These are phyloP conservation scores for Sarcophaga caerulescens DNA, from an alignment of 2,888 invertebrate species.

Conservation along the genomic window DNA sequence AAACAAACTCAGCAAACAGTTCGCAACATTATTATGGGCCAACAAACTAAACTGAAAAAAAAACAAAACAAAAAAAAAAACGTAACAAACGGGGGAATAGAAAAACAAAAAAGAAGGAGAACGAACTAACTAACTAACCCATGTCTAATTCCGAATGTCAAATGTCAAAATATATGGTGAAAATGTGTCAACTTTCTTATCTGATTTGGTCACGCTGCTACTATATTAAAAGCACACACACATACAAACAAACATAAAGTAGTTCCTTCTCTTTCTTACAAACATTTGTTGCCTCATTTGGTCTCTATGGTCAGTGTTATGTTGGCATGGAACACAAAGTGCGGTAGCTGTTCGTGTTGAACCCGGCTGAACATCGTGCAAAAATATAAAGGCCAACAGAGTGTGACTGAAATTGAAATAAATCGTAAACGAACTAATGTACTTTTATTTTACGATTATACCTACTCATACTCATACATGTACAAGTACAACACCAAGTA, in stretches of 20 bases:
- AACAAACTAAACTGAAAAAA: conserved; percentile 43
- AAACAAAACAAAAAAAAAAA: too few relatives aligned
- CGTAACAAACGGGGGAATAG: neutral
- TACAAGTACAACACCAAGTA: too few relatives aligned
- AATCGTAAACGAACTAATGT: conserved; percentile 14
- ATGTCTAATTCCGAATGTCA: conserved; percentile 80
- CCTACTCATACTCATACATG: too few relatives aligned
- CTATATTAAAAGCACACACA: conserved; percentile 70
- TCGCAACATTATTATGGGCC: conserved; percentile 45
- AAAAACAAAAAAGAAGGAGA: neutral
- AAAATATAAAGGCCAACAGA: conserved; percentile 60
- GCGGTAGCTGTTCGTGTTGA: conserved; percentile 50
- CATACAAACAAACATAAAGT: conserved; percentile 9
- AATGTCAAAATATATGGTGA: conserved; percentile 81
- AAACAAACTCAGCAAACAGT: conserved; percentile 45
- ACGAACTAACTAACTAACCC: conserved; percentile 54
- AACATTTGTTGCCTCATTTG: neutral
- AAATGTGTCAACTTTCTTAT: conserved; percentile 81
- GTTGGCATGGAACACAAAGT: neutral
- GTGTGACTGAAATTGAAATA: conserved; percentile 58
- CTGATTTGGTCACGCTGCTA: conserved; percentile 81
- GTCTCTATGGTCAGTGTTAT: neutral
- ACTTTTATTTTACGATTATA: too few relatives aligned
- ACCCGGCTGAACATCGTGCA: conserved; percentile 58
- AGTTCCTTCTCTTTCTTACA: neutral